A percentile compares a stretch with the other conserved stretches of the same genome.
These are phyloP conservation scores for Drosophila erecta DNA, from an alignment of 1,140 invertebrate species.

Conservation along the genomic window DNA sequence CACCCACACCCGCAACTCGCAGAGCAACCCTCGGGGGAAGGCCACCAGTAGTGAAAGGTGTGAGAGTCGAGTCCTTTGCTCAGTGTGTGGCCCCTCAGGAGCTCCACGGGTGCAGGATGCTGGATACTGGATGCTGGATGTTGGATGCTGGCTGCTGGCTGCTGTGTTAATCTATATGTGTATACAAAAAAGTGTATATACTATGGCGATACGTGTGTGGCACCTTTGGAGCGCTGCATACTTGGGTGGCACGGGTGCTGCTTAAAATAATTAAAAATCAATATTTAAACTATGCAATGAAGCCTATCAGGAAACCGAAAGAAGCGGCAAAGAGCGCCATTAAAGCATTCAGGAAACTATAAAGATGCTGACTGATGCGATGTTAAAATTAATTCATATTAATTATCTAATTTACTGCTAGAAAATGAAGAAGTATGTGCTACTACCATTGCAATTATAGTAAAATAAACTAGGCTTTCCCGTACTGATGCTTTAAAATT, in stretches of 20 bases:
- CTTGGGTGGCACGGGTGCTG: conserved; percentile 68
- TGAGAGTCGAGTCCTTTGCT: conserved; percentile 58
- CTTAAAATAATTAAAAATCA: conserved; percentile 84
- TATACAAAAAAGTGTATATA: conserved; percentile 2
- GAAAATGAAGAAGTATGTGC: too few species aligned
- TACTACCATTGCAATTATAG: too few species aligned
- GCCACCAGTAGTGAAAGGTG: conserved; percentile 51
- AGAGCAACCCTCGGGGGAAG: conserved; percentile 67
- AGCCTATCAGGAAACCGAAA: conserved; percentile 26
- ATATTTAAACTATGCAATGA: conserved; percentile 73
- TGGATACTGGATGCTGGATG: neutral
- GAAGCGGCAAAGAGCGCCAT: conserved; percentile 7
- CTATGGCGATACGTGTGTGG: conserved; percentile 14
- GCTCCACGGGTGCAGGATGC: conserved; percentile 32
- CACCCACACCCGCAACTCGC: conserved; percentile 45
- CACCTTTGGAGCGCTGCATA: conserved; percentile 60
- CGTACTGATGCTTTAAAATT: too few species aligned
- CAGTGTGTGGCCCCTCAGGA: conserved; percentile 58
- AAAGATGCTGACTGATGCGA: neutral
- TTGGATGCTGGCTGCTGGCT: conserved; percentile 26
- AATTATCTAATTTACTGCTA: too few species aligned
- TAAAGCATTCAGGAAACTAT: conserved; percentile 16
- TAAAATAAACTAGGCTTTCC: too few species aligned
- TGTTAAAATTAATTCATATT: neutral
- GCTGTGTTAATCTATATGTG: conserved; percentile 34